phyloP scores from a whole-genome alignment of 1,140 invertebrate genomes.

The Camponotus pennsylvanicus region DNA sequence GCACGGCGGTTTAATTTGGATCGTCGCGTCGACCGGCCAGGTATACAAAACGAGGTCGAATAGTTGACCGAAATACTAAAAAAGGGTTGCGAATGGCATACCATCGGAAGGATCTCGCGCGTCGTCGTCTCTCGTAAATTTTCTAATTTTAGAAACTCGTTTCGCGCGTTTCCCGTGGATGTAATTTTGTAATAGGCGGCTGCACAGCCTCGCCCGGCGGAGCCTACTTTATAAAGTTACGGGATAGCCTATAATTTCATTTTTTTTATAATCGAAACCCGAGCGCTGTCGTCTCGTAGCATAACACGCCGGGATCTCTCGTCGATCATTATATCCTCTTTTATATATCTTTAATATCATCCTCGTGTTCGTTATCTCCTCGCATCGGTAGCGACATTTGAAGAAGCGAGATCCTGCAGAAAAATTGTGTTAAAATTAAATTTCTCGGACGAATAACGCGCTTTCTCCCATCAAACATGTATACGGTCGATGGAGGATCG shows the following conservation, averaged over 20 bases:
- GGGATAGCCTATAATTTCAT: constrained; percentile 45
- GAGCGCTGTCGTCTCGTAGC: neutral
- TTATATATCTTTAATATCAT: neutral
- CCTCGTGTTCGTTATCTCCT: neutral
- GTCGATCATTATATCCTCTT: neutral
- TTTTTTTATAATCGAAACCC: constrained; percentile 38
- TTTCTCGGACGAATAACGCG: neutral
- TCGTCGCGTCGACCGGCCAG: constrained; percentile 1
- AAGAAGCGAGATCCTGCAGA: neutral
- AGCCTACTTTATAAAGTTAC: constrained; percentile 15
- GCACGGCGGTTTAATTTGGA: constrained; percentile 40
- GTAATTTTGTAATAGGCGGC: constrained; percentile 66
- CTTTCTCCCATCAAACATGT: neutral
- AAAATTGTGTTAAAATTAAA: constrained; percentile 8
- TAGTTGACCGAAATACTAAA: constrained; percentile 36
- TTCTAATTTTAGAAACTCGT: constrained; percentile 79
- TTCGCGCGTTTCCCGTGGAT: constrained; percentile 59
- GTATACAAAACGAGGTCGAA: constrained; percentile 34
- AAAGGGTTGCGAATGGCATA: constrained; percentile 61
- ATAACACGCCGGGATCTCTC: neutral
- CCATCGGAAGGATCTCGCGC: constrained; percentile 56
- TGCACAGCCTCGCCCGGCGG: constrained; percentile 8
- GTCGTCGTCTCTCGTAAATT: constrained; percentile 76
- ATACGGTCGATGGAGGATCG: neutral
- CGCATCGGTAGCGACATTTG: constrained; percentile 16